phyloP scores from a whole-genome alignment of 2,113 vertebrate genomes.

The Vicugna pacos region DNA sequence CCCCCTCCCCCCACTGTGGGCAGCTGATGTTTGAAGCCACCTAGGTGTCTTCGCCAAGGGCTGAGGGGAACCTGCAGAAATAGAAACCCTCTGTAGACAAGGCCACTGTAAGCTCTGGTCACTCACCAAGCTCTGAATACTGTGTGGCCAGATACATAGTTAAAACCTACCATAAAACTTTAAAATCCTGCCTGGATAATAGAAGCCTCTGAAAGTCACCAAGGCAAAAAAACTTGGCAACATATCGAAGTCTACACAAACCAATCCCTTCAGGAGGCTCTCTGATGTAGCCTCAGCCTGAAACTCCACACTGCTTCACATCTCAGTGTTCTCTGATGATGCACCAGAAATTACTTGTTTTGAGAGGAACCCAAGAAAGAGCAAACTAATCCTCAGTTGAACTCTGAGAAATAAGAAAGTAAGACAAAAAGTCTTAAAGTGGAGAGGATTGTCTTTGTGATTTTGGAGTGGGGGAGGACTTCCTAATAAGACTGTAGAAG shows the following conservation, averaged over 20 bases:
- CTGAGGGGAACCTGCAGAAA: neutral
- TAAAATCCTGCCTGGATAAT: neutral
- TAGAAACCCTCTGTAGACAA: neutral
- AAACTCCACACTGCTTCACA: neutral
- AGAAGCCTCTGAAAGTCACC: neutral
- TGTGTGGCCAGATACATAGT: neutral
- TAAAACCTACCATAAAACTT: neutral
- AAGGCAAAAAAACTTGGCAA: neutral
- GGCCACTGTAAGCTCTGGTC: neutral
- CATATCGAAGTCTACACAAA: neutral
- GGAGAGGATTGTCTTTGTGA: neutral
- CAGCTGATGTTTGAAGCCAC: neutral
- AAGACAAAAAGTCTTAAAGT: neutral
- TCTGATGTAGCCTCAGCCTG: neutral
- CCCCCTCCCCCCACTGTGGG: too few relatives aligned
- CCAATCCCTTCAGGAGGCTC: neutral
- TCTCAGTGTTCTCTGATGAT: neutral
- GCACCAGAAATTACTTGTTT: neutral
- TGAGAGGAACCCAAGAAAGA: neutral
- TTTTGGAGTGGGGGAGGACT: neutral
- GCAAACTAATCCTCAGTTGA: neutral
- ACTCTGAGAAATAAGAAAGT: slow-evolving; percentile 3
- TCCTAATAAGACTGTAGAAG: neutral
- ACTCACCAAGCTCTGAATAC: neutral
- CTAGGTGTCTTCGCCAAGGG: neutral